Evolutionary conservation across 2,888 invertebrate species (phyloP).

Genomic region (Diaphora mendica): DNA sequence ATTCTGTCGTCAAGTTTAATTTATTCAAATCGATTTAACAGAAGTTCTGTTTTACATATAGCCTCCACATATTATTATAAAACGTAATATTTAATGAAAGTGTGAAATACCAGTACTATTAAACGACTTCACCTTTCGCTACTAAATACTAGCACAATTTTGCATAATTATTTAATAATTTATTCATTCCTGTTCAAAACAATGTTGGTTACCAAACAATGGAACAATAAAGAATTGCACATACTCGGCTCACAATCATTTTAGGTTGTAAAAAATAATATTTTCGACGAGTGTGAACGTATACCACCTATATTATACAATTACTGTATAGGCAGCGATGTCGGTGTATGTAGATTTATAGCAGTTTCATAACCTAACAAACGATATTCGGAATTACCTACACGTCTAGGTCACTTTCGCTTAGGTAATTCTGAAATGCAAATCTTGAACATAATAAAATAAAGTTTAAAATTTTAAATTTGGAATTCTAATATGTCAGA

Average conservation of each 20-base stretch:
- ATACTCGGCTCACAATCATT: neutral
- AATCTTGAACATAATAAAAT: neutral
- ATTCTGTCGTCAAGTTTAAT: neutral
- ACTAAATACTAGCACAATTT: neutral
- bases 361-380: neutral
- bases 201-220: slow-evolving; percentile 16
- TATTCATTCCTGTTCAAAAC: slow-evolving; percentile 7
- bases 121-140: neutral
- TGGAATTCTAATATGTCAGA: neutral
- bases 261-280: neutral
- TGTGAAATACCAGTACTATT: slow-evolving; percentile 1
- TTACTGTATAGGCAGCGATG: neutral
- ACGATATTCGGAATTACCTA: slow-evolving; percentile 6
- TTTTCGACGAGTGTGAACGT: slow-evolving; percentile 9
- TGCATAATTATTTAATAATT: slow-evolving; percentile 14
- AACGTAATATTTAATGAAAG: neutral
- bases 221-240: slow-evolving; percentile 6
- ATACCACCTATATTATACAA: slow-evolving; percentile 14
- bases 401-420: neutral
- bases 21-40: neutral
- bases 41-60: neutral
- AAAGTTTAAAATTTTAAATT: neutral
- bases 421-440: neutral
- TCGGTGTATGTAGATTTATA: slow-evolving; percentile 2
- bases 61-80: neutral